These are phyloP conservation scores for Cuculus canorus DNA, from an alignment of 2,797 vertebrate genomes.

Conservation along the genomic window DNA sequence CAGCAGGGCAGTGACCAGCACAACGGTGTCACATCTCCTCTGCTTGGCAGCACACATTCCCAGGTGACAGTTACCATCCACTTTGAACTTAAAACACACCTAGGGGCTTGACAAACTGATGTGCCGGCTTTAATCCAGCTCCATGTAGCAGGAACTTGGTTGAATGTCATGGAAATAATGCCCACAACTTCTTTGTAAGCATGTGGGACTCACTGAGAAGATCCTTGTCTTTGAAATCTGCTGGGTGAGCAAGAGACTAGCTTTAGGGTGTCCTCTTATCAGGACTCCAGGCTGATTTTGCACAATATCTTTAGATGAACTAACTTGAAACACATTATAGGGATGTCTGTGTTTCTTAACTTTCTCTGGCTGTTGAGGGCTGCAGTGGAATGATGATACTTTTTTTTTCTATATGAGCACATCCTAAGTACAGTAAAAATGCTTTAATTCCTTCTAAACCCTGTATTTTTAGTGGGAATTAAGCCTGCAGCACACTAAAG, in stretches of 20 bases:
- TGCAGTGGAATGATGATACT: neutral
- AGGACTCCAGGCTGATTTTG: neutral
- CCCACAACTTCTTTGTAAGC: neutral
- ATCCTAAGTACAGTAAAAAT: neutral
- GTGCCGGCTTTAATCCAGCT: neutral
- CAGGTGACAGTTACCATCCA: neutral
- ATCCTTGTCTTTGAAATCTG: neutral
- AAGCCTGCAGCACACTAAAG: neutral
- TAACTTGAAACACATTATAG: neutral
- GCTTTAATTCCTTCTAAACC: neutral
- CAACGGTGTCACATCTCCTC: neutral
- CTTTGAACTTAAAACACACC: neutral
- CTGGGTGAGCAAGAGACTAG: neutral
- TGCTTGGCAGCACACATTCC: neutral
- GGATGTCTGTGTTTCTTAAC: neutral
- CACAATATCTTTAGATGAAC: neutral
- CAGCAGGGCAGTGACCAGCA: neutral
- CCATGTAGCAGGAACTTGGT: rapidly evolving
- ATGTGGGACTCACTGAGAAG: neutral
- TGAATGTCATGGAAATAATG: neutral
- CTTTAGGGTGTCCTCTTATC: neutral
- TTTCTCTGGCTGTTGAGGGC: neutral
- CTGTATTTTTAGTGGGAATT: neutral
- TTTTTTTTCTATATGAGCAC: neutral
- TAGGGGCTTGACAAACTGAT: neutral